Evolutionary conservation across 2,797 vertebrate species (phyloP).

Genomic region (Hypotaenidia okinawae): DNA sequence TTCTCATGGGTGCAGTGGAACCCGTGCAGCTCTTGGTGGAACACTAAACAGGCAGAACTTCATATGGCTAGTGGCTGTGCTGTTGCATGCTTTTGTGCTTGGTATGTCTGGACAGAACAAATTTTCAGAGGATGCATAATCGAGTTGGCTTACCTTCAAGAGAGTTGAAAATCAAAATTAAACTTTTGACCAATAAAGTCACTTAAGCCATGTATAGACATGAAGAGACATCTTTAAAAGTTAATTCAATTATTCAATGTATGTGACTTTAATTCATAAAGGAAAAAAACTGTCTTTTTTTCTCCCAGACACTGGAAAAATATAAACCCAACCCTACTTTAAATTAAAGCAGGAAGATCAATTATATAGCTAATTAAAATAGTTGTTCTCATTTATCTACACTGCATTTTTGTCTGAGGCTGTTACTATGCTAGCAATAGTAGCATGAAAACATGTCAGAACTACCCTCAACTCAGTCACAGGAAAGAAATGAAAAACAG

Average conservation of each 20-base stretch:
- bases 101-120: not conserved
- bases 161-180: not conserved
- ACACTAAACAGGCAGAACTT: not conserved
- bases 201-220: not conserved
- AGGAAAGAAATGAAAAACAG: not conserved
- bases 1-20: not conserved
- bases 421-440: not conserved
- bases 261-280: not conserved
- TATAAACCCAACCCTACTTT: not conserved
- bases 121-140: not conserved
- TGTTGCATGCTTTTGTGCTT: not conserved
- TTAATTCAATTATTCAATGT: not conserved
- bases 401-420: not conserved
- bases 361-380: not conserved
- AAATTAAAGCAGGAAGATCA: not conserved
- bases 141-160: not conserved
- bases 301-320: not conserved
- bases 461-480: not conserved
- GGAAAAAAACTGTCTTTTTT: not conserved
- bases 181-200: not conserved
- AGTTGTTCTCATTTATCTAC: not conserved
- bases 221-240: not conserved
- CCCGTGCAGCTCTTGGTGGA: not conserved
- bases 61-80: fast-evolving
- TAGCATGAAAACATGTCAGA: not conserved